Evolutionary conservation across 2,113 vertebrate genomes (phyloP), one percentile per base, ranked within the genome.

Genomic region (Sinocyclocheilus maitianheensis): DNA sequence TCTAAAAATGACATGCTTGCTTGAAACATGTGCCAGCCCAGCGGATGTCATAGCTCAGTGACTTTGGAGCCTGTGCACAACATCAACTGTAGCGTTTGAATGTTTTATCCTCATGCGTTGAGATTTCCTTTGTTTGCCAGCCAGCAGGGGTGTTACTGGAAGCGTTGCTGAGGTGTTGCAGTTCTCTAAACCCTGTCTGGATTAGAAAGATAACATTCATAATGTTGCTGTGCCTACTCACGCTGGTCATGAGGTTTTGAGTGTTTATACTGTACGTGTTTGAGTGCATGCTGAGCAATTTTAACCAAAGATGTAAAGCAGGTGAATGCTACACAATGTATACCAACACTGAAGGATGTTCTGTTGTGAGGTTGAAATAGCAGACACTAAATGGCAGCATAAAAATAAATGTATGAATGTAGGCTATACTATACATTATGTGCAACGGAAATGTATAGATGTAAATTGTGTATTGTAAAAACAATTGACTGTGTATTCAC

Each of bases 121-220:
- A 83, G 77, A 83, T 63, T 26, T 77, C 3, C 51, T 84, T 79
- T 83, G 77, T 84, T 74, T 81, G 85, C 74, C 8, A 63, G 83
- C 43, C 83, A 77, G 85, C 77, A 72, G 67, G 74, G 63, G 81
- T 53, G n/a, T 55, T 85, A n/a, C 60, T 51, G 60, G 81, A 53
- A 79, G 85, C 37, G 37, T 80, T 65, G 58, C 72, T 58, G 71
- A 82, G 80, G 78, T 87, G 82, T 77, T 74, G 74, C 55, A n/a
- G 67, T 86, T 76, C 82, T 71, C 63, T 87, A 88, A 90, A 90
- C 82, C 89, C 89, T 51, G 79, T 51, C 89, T 88, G 89, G 87
- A 90, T 90, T 88, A 88, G 87, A 85, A 87, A 78, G 87, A 90
- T 90, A 90, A 88, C 87, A 80, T 84, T 85, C 83, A 88, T 46